A percentile compares a stretch with the other conserved stretches of the same genome.
Conservation (phyloP, 2,888 invertebrate genomes). For the Autographa gamma region DNA sequence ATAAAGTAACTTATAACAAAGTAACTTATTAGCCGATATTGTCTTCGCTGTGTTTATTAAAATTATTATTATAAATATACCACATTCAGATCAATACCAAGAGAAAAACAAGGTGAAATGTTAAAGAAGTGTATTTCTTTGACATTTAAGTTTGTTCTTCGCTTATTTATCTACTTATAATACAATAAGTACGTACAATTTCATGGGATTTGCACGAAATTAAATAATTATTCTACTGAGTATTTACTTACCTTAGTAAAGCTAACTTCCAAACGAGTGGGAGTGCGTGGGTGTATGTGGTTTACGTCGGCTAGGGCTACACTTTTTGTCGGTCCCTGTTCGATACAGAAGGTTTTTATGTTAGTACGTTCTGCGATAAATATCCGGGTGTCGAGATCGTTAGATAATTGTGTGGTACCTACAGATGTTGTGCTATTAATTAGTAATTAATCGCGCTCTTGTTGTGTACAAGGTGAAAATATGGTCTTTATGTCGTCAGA, state of each 20-base stretch:
- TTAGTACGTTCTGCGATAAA: background rate
- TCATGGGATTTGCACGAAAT: background rate
- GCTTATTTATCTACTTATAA: background rate
- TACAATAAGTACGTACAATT: background rate
- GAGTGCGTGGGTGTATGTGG: background rate
- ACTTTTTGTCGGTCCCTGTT: background rate
- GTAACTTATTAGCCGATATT: too few species aligned
- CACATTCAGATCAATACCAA: too few species aligned
- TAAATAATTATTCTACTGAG: background rate
- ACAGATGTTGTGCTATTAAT: background rate
- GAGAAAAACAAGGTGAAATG: too few species aligned
- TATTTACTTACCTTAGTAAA: background rate
- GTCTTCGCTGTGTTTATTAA: too few species aligned
- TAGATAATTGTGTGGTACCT: background rate
- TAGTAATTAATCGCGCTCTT: background rate
- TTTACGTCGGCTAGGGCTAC: background rate
- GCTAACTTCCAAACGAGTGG: background rate
- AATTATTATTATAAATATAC: too few species aligned
- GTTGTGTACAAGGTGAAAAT: background rate
- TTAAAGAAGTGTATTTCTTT: too few species aligned
- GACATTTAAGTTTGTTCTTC: too few species aligned
- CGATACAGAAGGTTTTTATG: constrained; percentile 1
- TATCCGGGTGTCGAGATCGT: background rate
- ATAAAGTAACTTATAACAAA: too few species aligned
- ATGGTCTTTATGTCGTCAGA: background rate